Percentiles rank a stretch among this genome's conserved stretches.
These are phyloP conservation scores for Leptura quadrifasciata DNA, from an alignment of 2,888 invertebrate species.

Conservation along the genomic window DNA sequence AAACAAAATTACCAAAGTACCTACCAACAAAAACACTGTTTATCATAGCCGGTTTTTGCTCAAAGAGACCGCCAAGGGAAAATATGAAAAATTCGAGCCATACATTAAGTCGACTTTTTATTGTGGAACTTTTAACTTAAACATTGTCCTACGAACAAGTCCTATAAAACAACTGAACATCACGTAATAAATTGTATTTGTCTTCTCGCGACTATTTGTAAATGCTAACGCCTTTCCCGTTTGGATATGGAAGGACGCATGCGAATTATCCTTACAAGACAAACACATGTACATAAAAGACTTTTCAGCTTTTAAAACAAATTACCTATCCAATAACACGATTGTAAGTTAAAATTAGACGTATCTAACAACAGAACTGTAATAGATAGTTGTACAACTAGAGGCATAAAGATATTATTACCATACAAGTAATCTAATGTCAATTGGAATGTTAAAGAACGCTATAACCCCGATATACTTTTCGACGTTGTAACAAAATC, in stretches of 20 bases:
- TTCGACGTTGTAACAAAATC: no score
- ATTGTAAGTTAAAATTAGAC: no score
- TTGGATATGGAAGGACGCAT: conserved; percentile 30
- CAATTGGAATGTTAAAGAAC: no score
- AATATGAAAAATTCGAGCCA: conserved; percentile 55
- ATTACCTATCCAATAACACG: no score
- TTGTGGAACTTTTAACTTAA: conserved; percentile 51
- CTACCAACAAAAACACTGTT: conserved; percentile 41
- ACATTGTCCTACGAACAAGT: conserved; percentile 51
- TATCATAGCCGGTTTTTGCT: conserved; percentile 36
- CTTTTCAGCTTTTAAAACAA: no score
- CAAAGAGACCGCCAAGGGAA: conserved; percentile 42
- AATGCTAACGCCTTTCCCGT: conserved; percentile 52
- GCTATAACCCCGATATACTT: no score
- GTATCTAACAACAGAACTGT: no score
- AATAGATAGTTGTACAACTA: no score
- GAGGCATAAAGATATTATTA: no score
- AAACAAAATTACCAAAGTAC: conserved; percentile 30
- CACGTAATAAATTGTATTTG: conserved; percentile 63
- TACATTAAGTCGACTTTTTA: conserved; percentile 54
- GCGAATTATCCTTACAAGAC: conserved; percentile 16
- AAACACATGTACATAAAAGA: background rate
- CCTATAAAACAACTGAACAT: conserved; percentile 54
- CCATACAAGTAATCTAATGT: no score
- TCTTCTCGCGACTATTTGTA: conserved; percentile 61